Base-by-base conservation (phyloP, 2,888 invertebrate species). In the Platycheirus rosarum region DNA sequence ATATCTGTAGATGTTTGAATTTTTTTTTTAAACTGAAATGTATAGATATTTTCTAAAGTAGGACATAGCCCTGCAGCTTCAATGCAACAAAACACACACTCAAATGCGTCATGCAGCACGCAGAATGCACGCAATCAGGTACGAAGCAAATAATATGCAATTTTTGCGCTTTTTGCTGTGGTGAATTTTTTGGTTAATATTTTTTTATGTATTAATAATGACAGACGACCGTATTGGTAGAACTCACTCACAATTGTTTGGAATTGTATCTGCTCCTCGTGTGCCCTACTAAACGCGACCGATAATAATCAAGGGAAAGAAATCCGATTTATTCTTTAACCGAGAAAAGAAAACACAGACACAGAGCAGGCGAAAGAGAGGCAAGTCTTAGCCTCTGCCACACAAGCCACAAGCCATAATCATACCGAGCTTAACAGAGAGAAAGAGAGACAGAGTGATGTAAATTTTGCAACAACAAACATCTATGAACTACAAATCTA, bases 241-340 rank as follows among this genome's bases (percentile, higher is more conserved):
- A 80, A 71, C 77, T 70, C 80, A 71, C 60, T 69, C 46, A 7
- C 37, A 40, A 37, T 44, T 8, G 42, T 32, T 32, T 29, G 42
- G 32, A 62, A 74, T 60, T 51, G 35, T 57, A 48, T 75, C 60
- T 70, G 42, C 60, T 76, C 68, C 62, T 82, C 71, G 82, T 71
- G 55, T 73, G 82, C 16, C 70, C 77, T 73, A 77, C 71, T 77
- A 77, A 82, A 77, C 71, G 46, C 77, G 77, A 77, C 53, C 70
- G 68, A 77, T 77, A 73, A 77, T 73, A 68, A 55, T 63, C 77
- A 68, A 63, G 55, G 68, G 70, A 76, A 73, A 71, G 71, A 82
- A 68, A 71, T 73, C 82, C 32, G 71, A 77, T 73, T 77, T 77
- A 63, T 77, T 68, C 66, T 55, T 62, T 48, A 40, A 37, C 63